Base-by-base conservation (phyloP, 1,140 invertebrate genomes). In the Drosophila nasuta region DNA sequence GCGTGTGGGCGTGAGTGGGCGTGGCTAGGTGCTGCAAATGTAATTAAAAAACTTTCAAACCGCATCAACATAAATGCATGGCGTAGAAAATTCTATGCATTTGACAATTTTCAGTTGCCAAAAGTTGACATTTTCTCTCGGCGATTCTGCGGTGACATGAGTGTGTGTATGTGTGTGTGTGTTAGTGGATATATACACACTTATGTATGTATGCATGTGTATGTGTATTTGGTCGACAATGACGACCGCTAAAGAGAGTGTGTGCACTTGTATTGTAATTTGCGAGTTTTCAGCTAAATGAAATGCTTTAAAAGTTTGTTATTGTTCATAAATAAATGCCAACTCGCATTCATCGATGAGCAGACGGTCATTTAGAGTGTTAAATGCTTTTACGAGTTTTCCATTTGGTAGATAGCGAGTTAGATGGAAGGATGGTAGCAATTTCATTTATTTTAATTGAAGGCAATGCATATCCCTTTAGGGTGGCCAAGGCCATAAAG, bases 31-130 rank as follows among this genome's bases (percentile, higher is more conserved):
- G 67, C 46, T 64, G 80, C 83, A 88, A 87, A 87, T 87, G 83
- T 87, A 87, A 87, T 87, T 87, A 87, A 87, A 87, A 87, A 87
- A 87, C 83, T 87, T 87, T 79, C 73, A 82, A 87, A 87, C 83
- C 83, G 81, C 83, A 87, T 88, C 83, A 88, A 87, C 83, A 88
- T 87, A 87, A 87, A 87, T 87, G 83, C 88, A 75, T 88, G 77
- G 70, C 80, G 80, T 74, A 77, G 74, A 82, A 83, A 87, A 83
- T 83, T 77, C 74, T 78, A 80, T 87, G 83, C 83, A 87, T 87
- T 87, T 87, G 83, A 87, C 83, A 87, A 87, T 88, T 87, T 87
- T 83, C 46, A 85, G 83, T 80, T 83, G 80, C 72, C 76, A 72
- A 83, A 83, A 83, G 76, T 85, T 88, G 83, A 89, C 81, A 89